phyloP scores from a whole-genome alignment of 2,888 invertebrate species.

The Steinernema carpocapsae region DNA sequence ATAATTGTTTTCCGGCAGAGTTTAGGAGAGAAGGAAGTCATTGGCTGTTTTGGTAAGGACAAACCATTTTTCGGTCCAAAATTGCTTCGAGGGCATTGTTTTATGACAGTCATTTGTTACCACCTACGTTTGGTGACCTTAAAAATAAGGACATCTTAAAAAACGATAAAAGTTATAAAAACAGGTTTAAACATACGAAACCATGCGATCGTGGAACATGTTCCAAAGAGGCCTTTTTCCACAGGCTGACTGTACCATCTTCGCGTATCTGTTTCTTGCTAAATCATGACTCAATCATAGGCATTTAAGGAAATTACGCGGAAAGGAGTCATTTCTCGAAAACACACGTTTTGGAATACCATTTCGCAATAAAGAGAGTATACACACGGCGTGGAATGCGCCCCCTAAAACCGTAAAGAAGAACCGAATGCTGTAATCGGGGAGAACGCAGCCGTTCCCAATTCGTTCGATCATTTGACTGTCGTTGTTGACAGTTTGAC shows the following conservation, averaged over 20 bases:
- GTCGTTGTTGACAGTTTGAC: not conserved
- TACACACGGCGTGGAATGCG: not conserved
- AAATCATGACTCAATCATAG: not conserved
- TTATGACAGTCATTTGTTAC: not conserved
- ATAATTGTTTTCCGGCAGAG: too few relatives aligned
- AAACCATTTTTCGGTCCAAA: not conserved
- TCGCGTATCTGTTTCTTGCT: not conserved
- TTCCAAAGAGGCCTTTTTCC: constrained; percentile 18
- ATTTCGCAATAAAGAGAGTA: too few relatives aligned
- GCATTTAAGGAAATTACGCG: not conserved
- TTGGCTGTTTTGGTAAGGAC: not conserved
- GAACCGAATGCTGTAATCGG: not conserved
- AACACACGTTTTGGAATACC: too few relatives aligned
- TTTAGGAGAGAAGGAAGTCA: not conserved
- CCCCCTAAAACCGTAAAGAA: constrained; percentile 9
- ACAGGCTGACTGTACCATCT: not conserved
- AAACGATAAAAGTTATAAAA: not conserved
- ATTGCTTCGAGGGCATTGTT: not conserved
- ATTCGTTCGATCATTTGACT: not conserved
- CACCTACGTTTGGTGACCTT: too few relatives aligned
- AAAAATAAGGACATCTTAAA: not conserved
- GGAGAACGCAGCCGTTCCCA: constrained; percentile 6
- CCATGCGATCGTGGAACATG: constrained; percentile 17
- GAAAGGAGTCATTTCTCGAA: not conserved
- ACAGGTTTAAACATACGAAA: not conserved